These are phyloP conservation scores for Piaya cayana DNA, from an alignment of 2,113 vertebrate species.

Conservation along the genomic window DNA sequence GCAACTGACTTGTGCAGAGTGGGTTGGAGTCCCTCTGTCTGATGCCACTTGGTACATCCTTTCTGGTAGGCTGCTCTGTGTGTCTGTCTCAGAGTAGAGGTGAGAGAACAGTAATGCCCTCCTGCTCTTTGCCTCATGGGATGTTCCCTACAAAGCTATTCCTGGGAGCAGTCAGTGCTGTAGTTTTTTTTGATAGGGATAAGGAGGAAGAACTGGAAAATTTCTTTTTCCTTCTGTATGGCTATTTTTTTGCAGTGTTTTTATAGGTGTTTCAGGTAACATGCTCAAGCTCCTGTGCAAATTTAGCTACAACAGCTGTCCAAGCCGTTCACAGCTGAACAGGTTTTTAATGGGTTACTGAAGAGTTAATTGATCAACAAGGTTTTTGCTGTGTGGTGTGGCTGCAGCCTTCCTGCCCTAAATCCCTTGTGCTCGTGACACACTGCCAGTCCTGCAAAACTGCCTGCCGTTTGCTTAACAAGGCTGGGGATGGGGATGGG, in stretches of 20 bases:
- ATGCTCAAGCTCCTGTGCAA: not conserved
- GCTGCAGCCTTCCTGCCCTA: not conserved
- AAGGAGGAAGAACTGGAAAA: not conserved
- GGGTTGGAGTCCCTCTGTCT: not conserved
- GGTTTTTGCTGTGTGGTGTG: not conserved
- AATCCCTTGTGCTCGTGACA: not conserved
- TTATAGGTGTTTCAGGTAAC: not conserved
- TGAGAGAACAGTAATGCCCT: not conserved
- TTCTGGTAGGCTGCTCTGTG: not conserved
- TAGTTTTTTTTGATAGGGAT: rapidly evolving
- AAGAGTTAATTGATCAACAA: not conserved
- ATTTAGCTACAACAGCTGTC: constrained; percentile 12
- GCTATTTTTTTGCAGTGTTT: not conserved
- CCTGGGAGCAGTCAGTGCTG: not conserved
- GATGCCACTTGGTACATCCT: rapidly evolving
- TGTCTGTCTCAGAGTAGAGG: rapidly evolving
- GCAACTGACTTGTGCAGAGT: not conserved
- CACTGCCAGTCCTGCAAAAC: not conserved
- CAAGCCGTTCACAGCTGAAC: not conserved
- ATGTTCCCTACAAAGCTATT: too few species aligned
- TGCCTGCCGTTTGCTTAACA: not conserved
- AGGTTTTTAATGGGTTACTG: not conserved
- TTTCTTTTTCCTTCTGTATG: not conserved
- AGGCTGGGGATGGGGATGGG: not conserved
- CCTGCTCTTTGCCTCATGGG: not conserved